Evolutionary conservation across 1,140 invertebrate genomes (phyloP), one percentile per base, ranked within the genome.

Genomic region (Tetragnatha versicolor): DNA sequence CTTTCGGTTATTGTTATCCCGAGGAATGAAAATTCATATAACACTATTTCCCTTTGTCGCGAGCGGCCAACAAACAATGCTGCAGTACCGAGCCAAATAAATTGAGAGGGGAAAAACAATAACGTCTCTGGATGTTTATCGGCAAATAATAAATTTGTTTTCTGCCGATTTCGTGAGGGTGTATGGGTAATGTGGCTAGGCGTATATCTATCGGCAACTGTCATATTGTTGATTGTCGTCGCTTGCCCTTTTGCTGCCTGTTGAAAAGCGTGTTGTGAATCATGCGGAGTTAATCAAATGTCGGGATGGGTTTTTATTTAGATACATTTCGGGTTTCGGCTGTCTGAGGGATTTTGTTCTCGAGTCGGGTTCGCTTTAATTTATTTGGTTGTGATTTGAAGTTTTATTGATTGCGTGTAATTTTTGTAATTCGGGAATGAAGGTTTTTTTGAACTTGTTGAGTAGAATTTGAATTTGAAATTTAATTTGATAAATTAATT

Each of bases 101-200:
- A 70, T 49, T 55, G 35, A 20, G 17, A 53, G 31, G 10, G 47
- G 55, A 49, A 33, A 66, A 39, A 66, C 22, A 66, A 66, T 63
- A 33, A 22, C 20, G 27, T 27, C 63, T 68, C n/a, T 35, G 27
- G n/a, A 29, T 53, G 68, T 58, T 35, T 73, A 73, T 73, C 39
- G 53, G 69, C 37, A 73, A 73, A 60, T 60, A 60, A 73, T 73
- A 73, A 60, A 73, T 73, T 37, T 70, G 66, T 70, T 60, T 73
- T 73, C 69, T 73, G 39, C 60, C 49, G 25, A 60, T 60, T 37
- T 27, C 39, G 25, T 25, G 22, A 17, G 27, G n/a, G n/a, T n/a
- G n/a, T n/a, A n/a, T n/a, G n/a, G n/a, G n/a, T n/a, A n/a, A n/a
- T n/a, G n/a, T n/a, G n/a, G n/a, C n/a, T n/a, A n/a, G n/a, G n/a